Conservation (phyloP, 2,888 invertebrate species). For the Leucophenga maculata region DNA sequence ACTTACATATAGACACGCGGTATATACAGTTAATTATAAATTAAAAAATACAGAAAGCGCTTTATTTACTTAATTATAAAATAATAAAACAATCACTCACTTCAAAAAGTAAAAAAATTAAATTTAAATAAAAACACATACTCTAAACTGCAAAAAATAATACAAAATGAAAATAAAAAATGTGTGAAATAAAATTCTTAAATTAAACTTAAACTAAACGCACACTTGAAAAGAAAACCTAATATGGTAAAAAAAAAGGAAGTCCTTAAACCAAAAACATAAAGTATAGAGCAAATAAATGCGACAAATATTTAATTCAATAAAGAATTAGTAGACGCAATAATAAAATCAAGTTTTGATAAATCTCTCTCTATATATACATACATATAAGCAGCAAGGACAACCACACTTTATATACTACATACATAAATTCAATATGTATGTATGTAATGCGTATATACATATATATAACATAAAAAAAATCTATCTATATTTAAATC, state of each 20-base stretch:
- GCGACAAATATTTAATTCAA: too few species aligned
- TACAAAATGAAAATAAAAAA: too few species aligned
- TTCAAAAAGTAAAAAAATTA: conserved; percentile 22
- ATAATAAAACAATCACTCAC: too few species aligned
- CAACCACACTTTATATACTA: conserved; percentile 25
- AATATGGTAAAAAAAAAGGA: conserved; percentile 16
- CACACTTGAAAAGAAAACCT: conserved; percentile 34
- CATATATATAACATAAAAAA: conserved; percentile 38
- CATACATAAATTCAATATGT: conserved; percentile 21
- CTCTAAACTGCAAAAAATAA: conserved; percentile 19
- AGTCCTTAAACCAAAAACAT: neutral
- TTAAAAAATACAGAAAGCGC: conserved; percentile 56
- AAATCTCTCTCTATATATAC: neutral
- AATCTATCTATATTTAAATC: conserved; percentile 59
- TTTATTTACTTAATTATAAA: conserved; percentile 62
- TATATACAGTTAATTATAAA: conserved; percentile 47
- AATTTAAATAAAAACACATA: conserved; percentile 10
- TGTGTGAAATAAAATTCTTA: conserved; percentile 52
- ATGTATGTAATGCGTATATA: conserved; percentile 53
- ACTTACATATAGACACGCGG: conserved; percentile 38
- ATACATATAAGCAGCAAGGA: neutral
- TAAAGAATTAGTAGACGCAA: too few species aligned
- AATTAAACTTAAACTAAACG: conserved; percentile 41
- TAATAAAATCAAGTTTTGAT: too few species aligned
- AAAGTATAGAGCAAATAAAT: conserved; percentile 31